phyloP scores from a whole-genome alignment of 2,113 vertebrate genomes.

The Strigops habroptila region DNA sequence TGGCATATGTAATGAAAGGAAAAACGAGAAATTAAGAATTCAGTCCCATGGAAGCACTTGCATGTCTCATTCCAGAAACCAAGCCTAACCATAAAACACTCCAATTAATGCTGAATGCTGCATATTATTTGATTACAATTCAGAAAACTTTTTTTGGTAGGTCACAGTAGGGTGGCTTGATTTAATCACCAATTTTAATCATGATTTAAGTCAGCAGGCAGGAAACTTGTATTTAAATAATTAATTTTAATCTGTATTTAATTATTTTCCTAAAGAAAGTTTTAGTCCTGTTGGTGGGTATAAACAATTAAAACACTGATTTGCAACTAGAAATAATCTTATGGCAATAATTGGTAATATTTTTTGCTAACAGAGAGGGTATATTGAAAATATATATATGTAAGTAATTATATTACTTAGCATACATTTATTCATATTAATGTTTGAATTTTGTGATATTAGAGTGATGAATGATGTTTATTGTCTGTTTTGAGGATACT shows the following conservation, averaged over 20 bases:
- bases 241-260: constrained; percentile 27
- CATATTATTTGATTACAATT: constrained; percentile 40
- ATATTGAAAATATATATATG: not conserved
- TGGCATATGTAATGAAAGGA: not conserved
- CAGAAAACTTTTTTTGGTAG: constrained; percentile 39
- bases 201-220: constrained; percentile 21
- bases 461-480: not conserved
- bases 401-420: not conserved
- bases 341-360: not conserved
- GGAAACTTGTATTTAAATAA: constrained; percentile 28
- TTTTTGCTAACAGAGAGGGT: not conserved
- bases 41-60: not conserved
- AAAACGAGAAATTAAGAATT: constrained; percentile 31
- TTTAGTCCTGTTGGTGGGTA: not conserved
- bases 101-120: not conserved
- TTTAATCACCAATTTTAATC: constrained; percentile 18
- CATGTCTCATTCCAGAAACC: not conserved
- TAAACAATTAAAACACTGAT: not conserved
- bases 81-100: not conserved
- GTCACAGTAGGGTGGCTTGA: not conserved
- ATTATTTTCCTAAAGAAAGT: constrained; percentile 23
- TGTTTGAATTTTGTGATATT: not conserved
- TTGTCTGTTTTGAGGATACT: not conserved
- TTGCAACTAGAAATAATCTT: not conserved
- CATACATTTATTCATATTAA: not conserved